Conservation (phyloP, 2,113 vertebrate species). For the Crotophaga sulcirostris region DNA sequence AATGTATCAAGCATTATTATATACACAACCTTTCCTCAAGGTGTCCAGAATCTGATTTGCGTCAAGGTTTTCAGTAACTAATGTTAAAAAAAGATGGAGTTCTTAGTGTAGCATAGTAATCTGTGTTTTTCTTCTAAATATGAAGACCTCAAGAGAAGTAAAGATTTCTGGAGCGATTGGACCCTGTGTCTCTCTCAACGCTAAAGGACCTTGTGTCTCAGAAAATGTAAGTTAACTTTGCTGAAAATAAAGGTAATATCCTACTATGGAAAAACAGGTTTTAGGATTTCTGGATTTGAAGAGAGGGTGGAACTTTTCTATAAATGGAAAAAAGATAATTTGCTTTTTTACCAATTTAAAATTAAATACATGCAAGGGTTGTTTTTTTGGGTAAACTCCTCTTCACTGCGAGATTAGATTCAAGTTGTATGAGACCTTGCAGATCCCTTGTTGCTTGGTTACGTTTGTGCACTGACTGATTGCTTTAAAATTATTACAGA, state of each 20-base stretch:
- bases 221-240: conserved; percentile 87
- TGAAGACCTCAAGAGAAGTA: conserved; percentile 94
- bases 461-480: neutral
- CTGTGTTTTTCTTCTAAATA: conserved; percentile 36
- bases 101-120: neutral
- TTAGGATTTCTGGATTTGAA: neutral
- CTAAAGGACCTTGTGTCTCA: conserved; percentile 96
- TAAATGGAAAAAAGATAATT: neutral
- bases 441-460: neutral
- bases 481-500: neutral
- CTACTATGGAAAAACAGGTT: neutral
- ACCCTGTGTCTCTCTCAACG: conserved; percentile 92
- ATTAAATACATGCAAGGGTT: neutral
- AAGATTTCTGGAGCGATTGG: conserved; percentile 97
- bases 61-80: neutral
- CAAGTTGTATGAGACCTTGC: neutral
- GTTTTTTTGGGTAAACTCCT: neutral
- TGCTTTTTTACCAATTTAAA: neutral
- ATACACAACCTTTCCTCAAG: neutral
- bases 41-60: neutral
- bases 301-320: neutral
- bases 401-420: neutral
- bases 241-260: neutral
- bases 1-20: neutral
- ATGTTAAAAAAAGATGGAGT: neutral